Base-by-base conservation (phyloP, 2,113 vertebrate species). In the Menura novaehollandiae region DNA sequence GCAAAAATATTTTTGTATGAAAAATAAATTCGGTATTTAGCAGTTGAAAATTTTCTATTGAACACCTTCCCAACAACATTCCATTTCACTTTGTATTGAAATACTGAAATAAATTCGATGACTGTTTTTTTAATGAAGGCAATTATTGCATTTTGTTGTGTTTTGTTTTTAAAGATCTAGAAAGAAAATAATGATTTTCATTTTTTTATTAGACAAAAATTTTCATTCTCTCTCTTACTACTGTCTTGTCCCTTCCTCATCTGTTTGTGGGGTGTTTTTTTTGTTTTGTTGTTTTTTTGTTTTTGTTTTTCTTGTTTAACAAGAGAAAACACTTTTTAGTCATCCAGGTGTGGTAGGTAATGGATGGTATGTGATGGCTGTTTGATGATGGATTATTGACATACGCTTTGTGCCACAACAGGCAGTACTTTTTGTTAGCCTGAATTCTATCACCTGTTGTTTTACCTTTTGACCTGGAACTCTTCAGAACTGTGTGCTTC, bases 231-330 rank as follows among this genome's bases (percentile, higher is more conserved):
- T 60, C 21, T 59, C 28, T 85, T 74, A 24, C 16, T 56, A 5
- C 10, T 0, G 1, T 22, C 15, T 58, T 63, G 11, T n/a, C 5
- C 8, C 16, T 85, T 68, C 17, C 14, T 52, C 3, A 7, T 24
- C n/a, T 41, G 2, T 33, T 43, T 64, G 8, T 28, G 15, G 6
- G 26, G 3, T n/a, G 15, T 13, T 33, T 20, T 46, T 47, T 37
- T 41, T 28, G 5, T 22, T 43, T 39, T 47, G 9, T n/a, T 39
- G 16, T 37, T 37, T 41, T 35, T 4, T 9, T 11, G 39, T 60
- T 41, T 52, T 46, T 55, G 3, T 23, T 60, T 28, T 49, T 13
- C 3, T n/a, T 53, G 24, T 56, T 81, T 41, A 44, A 13, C 8
- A 52, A n/a, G 10, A 62, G 8, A 32, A 68, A 62, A 39, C 27